phyloP scores from a whole-genome alignment of 1,140 invertebrate species.

The Anagrus nilaparvatae region DNA sequence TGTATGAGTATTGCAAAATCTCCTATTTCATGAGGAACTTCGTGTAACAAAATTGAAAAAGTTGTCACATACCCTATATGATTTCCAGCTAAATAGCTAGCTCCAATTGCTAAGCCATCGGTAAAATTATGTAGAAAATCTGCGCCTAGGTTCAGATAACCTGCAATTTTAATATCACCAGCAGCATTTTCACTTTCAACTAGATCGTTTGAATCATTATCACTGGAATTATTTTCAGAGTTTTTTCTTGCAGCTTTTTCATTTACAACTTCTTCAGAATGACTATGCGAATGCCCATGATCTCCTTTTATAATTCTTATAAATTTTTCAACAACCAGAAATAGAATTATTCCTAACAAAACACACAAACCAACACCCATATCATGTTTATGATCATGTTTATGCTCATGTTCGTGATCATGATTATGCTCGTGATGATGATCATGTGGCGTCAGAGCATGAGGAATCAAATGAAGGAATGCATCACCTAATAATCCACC shows the following conservation, averaged over 20 bases:
- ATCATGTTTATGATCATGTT: conserved; percentile 56
- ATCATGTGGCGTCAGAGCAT: conserved; percentile 64
- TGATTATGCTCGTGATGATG: conserved; percentile 44
- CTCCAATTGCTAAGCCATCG: conserved; percentile 92
- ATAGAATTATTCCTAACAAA: conserved; percentile 80
- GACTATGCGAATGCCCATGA: conserved; percentile 50
- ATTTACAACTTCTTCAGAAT: conserved; percentile 29
- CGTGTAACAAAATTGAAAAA: conserved; percentile 87
- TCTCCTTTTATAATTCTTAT: conserved; percentile 81
- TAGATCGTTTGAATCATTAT: conserved; percentile 24
- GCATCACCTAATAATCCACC: conserved; percentile 92
- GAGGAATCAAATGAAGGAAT: conserved; percentile 93
- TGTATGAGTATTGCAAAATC: conserved; percentile 96
- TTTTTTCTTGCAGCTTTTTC: conserved; percentile 41
- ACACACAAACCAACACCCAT: conserved; percentile 84
- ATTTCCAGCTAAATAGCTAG: conserved; percentile 86
- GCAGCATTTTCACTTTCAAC: conserved; percentile 20
- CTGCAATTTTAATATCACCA: conserved; percentile 77
- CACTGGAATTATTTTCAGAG: conserved; percentile 31
- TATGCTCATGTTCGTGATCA: conserved; percentile 38
- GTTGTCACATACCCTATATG: conserved; percentile 80
- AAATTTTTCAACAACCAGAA: conserved; percentile 86
- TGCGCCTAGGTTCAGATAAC: conserved; percentile 87
- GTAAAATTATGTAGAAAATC: conserved; percentile 97
- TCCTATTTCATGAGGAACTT: conserved; percentile 97